Percentiles rank a stretch among this genome's conserved stretches.
phyloP scores from a whole-genome alignment of 2,888 invertebrate species.

The Oeneis ivallda region DNA sequence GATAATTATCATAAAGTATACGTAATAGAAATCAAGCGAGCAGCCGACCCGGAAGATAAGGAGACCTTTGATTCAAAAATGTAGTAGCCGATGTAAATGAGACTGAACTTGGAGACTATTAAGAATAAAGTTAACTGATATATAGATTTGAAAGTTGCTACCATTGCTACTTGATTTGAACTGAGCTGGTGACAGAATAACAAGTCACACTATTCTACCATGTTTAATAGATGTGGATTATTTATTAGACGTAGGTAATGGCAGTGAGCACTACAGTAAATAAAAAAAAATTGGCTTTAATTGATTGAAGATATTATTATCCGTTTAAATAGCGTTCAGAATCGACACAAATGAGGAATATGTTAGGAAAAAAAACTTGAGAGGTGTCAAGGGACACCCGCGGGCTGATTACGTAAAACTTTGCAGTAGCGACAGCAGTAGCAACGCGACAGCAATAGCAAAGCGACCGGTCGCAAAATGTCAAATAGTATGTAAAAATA shows the following conservation, averaged over 20 bases:
- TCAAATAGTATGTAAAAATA: too few species aligned
- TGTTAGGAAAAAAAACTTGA: neutral
- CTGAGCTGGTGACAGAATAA: neutral
- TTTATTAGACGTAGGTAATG: too few species aligned
- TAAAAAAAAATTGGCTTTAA: too few species aligned
- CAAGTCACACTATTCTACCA: neutral
- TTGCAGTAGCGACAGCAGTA: too few species aligned
- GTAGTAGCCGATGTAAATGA: constrained; percentile 32
- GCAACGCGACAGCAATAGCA: too few species aligned
- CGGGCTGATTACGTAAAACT: too few species aligned
- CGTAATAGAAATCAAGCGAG: constrained; percentile 35
- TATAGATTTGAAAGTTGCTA: constrained; percentile 25
- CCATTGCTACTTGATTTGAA: constrained; percentile 17
- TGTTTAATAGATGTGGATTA: neutral
- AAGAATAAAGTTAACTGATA: constrained; percentile 21
- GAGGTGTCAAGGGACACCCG: too few species aligned
- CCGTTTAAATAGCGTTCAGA: too few species aligned
- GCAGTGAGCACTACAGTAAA: neutral
- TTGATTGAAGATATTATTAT: too few species aligned
- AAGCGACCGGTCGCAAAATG: too few species aligned
- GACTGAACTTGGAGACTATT: constrained; percentile 5
- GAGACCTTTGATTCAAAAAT: constrained; percentile 18
- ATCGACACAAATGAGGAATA: neutral
- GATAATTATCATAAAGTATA: constrained; percentile 38
- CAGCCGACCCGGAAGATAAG: constrained; percentile 33